Base-by-base conservation (phyloP, 2,888 invertebrate species). In the Cheilosia soror region DNA sequence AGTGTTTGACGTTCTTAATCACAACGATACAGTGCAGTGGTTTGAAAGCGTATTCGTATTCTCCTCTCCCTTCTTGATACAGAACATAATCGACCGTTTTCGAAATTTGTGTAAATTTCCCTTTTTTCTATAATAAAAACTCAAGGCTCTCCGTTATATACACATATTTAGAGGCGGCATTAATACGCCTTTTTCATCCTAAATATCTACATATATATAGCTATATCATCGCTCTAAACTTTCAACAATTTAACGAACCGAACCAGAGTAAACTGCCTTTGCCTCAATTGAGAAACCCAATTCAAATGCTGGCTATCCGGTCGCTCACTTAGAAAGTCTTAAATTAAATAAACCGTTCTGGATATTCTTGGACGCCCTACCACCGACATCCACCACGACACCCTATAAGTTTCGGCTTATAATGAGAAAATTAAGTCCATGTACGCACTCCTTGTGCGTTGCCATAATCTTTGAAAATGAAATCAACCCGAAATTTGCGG, bases 401-500 rank as follows among this genome's bases (percentile, higher is more conserved):
- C 6, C 15, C 25, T 11, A 40, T 15, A 65, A 37, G 42, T 47
- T 44, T n/a, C 42, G 42, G 13, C 63, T 62, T 73, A 72, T 71
- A 80, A 80, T 75, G 68, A 80, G 60, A 40, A 80, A 80, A 80
- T 80, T 80, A 80, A 80, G 80, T 80, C 68, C 3, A 37, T 37
- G 11, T 11, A 40, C 53, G 40, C 31, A 58, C 53, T 60, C 51
- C 60, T 42, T 42, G 58, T 40, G 51, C 63, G 44, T 62, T 40
- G 57, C 69, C 31, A 27, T 51, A 20, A 68, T 68, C 69, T 69
- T 86, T 73, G 82, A 42, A 86, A 82, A 86, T 82, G 77, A 86
- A 86, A 82, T 82, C 77, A 82, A 86, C 86, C 82, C 78, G 68
- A 77, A 86, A 82, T 78, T 78, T 82, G 86, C 73, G 86, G 86